Base-by-base conservation (phyloP, 2,888 invertebrate genomes). In the Agrotis exclamationis region DNA sequence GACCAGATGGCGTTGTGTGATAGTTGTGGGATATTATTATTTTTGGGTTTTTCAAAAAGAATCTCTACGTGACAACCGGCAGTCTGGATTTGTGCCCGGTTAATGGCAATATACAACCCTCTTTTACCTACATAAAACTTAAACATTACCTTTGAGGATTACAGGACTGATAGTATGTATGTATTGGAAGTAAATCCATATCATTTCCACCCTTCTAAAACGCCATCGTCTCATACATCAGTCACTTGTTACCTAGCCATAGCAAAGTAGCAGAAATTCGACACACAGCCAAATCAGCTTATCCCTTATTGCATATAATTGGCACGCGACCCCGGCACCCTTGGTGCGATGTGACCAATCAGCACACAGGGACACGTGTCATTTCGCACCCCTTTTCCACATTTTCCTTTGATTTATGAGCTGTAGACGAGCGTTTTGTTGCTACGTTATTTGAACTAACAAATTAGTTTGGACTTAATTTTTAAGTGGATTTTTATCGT, bases 301-400 rank as follows among this genome's bases (percentile, higher is more conserved):
- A 94, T 89, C 90, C 91, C 88, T 87, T 89, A 90, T 89, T 88
- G 88, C 88, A 90, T 92, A 88, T 93, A 94, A 94, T 93, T 93
- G 87, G 83, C 81, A 84, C 79, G 75, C 82, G 82, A 74, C 86
- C 81, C 76, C 82, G 69, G 70, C 76, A 80, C 72, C 82, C 80
- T 79, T 85, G 86, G 86, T 68, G 83, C 88, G 89, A 89, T 90
- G 91, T 89, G 92, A 91, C 94, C 95, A 95, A 95, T 95, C 95
- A 94, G 92, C 88, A 88, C 80, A 83, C 86, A 83, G 84, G 84
- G 94, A 93, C 95, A 93, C 95, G 95, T 95, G 95, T 93, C 95
- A 91, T 89, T 92, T 92, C 88, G 93, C 93, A 95, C 95, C 95
- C 95, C 94, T 94, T 94, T 89, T 89, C 88, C 89, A 89, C 90